Percentiles rank a stretch among this genome's conserved stretches.
These are phyloP conservation scores for Bellardia pandia DNA, from an alignment of 2,888 invertebrate species.

Conservation along the genomic window DNA sequence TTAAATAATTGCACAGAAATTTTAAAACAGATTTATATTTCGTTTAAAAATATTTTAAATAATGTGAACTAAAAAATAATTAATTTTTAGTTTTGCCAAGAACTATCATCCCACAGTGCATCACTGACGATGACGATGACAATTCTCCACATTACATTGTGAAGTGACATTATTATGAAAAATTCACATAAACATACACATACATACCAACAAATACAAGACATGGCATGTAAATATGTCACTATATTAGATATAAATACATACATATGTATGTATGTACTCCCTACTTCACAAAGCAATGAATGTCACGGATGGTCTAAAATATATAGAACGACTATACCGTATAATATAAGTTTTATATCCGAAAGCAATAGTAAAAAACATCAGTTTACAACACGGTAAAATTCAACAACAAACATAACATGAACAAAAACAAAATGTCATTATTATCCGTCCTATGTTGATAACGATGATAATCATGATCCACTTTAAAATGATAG, in stretches of 20 bases:
- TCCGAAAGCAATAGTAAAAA: conserved; percentile 23
- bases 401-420: conserved; percentile 17
- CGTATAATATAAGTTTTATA: conserved; percentile 35
- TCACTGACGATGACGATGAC: conserved; percentile 6
- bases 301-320: conserved; percentile 64
- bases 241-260: conserved; percentile 50
- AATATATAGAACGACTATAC: conserved; percentile 14
- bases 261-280: background rate
- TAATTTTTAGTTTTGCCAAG: too few species aligned
- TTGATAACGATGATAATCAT: conserved; percentile 68
- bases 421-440: conserved; percentile 18
- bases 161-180: conserved; percentile 40
- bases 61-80: too few species aligned
- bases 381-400: conserved; percentile 49
- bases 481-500: conserved; percentile 65
- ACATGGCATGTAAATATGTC: conserved; percentile 46
- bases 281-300: conserved; percentile 26
- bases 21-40: too few species aligned
- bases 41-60: too few species aligned
- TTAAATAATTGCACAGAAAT: too few species aligned
- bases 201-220: conserved; percentile 1
- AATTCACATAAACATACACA: conserved; percentile 12
- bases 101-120: background rate
- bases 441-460: conserved; percentile 59
- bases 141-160: conserved; percentile 10